Evolutionary conservation across 2,797 vertebrate species (phyloP), one percentile per base, ranked within the genome.

Genomic region (Amblyraja radiata): DNA sequence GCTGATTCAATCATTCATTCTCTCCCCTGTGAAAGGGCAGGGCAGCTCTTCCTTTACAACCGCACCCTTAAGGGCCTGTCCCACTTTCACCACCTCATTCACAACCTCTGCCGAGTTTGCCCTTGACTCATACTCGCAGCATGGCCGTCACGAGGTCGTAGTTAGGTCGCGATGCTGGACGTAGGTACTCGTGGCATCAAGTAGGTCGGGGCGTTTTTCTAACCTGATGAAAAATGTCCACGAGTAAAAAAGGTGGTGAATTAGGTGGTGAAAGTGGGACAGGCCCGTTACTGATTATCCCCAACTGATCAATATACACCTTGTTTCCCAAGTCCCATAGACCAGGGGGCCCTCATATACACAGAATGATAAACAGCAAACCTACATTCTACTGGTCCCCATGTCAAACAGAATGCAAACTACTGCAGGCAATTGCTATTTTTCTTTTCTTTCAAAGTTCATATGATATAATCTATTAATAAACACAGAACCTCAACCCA

Each of bases 381-480:
- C 88, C 39, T 73, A 73, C 65, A 36, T 73, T 73, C 73, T 18
- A 5, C 88, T 73, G 68, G 88, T 91, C 23, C 10, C 39, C 7
- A 63, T 46, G 73, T 91, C 14, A 91, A 91, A 65, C 36, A 88
- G n/a, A 65, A 63, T 65, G 65, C 32, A 73, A 91, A 91, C 36
- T 18, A 21, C 68, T 65, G 18, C 88, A 71, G 36, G 68, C 65
- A 91, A 73, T 46, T 25, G 13, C 36, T 73, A 25, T n/a, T 68
- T 65, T 88, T 78, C 32, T 32, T 32, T 91, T 36, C 36, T 46
- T 32, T 73, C 65, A 91, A 73, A 73, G 68, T 73, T 71, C 65
- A 46, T 73, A 91, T 71, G 88, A 73, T 91, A 91, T 65, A 73
- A 91, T 73, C 63, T 91, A 71, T 71, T 91, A 91, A 91, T 91